Percentiles rank a stretch among this genome's conserved stretches.
phyloP scores from a whole-genome alignment of 2,888 invertebrate species.

The Cephus spinipes region DNA sequence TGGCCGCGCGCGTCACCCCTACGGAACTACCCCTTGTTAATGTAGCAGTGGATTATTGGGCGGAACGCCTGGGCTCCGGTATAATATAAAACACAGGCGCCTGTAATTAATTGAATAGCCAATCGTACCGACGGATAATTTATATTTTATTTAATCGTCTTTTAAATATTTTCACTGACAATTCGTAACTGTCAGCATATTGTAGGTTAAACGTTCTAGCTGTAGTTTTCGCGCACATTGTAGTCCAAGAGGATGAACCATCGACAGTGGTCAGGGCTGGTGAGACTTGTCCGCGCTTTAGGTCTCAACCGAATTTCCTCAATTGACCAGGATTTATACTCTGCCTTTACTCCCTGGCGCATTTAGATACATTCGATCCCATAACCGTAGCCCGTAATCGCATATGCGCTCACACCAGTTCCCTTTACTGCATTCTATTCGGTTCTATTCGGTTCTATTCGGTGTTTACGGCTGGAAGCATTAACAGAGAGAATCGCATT shows the following conservation, averaged over 20 bases:
- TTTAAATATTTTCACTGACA: neutral
- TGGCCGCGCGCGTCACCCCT: neutral
- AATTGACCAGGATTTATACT: neutral
- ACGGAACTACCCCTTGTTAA: constrained; percentile 34
- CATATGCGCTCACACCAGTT: constrained; percentile 33
- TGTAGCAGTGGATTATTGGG: constrained; percentile 59
- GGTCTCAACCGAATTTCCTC: neutral
- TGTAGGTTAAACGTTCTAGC: too few species aligned
- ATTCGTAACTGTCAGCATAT: neutral
- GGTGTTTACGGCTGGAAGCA: constrained; percentile 58
- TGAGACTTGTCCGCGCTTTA: neutral
- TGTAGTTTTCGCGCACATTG: too few species aligned
- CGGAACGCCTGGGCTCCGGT: constrained; percentile 37
- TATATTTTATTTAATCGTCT: neutral
- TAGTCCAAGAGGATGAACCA: too few species aligned
- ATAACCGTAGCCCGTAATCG: constrained; percentile 27
- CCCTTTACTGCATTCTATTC: constrained; percentile 59
- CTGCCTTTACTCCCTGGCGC: constrained; percentile 6
- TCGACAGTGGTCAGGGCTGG: neutral
- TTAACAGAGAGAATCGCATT: constrained; percentile 61
- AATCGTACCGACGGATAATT: constrained; percentile 33
- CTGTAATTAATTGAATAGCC: constrained; percentile 60
- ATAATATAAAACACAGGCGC: constrained; percentile 53
- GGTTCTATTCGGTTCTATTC: constrained; percentile 49
- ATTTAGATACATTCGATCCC: constrained; percentile 31